Evolutionary conservation across 2,113 vertebrate genomes (phyloP).

Genomic region (Struthio camelus): DNA sequence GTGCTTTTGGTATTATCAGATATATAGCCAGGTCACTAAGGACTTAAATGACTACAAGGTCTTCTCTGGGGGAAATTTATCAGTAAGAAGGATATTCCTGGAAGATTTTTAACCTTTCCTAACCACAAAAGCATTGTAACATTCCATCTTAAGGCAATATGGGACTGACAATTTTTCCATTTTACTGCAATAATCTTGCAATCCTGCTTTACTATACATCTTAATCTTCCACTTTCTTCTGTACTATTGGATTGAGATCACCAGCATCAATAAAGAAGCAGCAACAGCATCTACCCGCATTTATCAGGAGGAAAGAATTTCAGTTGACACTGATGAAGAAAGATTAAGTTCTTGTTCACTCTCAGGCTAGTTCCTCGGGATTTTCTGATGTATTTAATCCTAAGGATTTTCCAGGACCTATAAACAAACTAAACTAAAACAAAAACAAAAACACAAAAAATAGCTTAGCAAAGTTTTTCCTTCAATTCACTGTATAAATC

Average conservation of each 20-base stretch:
- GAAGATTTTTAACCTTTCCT: conserved; percentile 51
- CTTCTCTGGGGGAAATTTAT: conserved; percentile 48
- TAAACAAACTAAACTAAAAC: conserved; percentile 1
- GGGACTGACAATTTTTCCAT: conserved; percentile 46
- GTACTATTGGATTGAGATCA: conserved; percentile 37
- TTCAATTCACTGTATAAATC: background rate
- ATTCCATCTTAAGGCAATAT: conserved; percentile 33
- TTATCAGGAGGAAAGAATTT: conserved; percentile 57
- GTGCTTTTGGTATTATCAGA: conserved; percentile 42
- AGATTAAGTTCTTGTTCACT: conserved; percentile 57
- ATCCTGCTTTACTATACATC: conserved; percentile 48
- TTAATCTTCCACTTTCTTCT: conserved; percentile 55
- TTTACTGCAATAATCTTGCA: conserved; percentile 57
- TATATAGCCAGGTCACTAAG: conserved; percentile 60
- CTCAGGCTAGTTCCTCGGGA: conserved; percentile 17
- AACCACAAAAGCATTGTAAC: conserved; percentile 38
- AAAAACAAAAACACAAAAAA: background rate
- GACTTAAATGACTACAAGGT: conserved; percentile 53
- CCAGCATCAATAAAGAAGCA: conserved; percentile 51
- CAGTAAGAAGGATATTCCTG: conserved; percentile 51
- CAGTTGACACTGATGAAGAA: conserved; percentile 53
- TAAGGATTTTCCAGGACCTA: conserved; percentile 17
- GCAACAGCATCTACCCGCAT: conserved; percentile 46
- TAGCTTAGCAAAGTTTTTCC: background rate
- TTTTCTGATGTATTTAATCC: conserved; percentile 46